Conservation (phyloP, 2,113 vertebrate genomes). For the Plectropomus leopardus region DNA sequence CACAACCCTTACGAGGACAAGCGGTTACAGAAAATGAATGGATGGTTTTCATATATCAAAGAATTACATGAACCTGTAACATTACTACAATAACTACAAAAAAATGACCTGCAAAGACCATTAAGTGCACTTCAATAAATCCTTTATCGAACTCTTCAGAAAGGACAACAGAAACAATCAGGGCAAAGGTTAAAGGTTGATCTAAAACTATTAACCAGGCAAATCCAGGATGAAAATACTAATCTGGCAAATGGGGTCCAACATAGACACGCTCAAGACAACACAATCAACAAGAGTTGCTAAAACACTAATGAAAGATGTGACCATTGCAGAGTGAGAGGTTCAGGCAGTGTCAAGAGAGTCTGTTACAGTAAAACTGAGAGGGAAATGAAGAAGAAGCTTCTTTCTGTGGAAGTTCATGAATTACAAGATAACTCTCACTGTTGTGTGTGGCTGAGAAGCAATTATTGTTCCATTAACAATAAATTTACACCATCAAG, state of each 20-base stretch:
- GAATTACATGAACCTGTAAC: not conserved
- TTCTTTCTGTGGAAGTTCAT: not conserved
- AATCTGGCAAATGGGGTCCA: not conserved
- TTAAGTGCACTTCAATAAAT: slow-evolving; percentile 9
- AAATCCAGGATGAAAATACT: slow-evolving; percentile 8
- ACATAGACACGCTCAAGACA: not conserved
- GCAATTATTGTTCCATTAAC: not conserved
- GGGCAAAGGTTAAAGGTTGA: not conserved
- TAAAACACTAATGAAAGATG: slow-evolving; percentile 4
- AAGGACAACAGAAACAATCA: not conserved
- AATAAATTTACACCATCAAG: not conserved
- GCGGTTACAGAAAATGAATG: too few species aligned
- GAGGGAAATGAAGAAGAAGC: not conserved
- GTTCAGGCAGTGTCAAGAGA: not conserved
- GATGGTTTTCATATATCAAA: too few species aligned
- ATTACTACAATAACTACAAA: not conserved
- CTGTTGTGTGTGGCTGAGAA: not conserved
- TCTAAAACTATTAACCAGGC: not conserved
- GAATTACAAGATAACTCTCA: not conserved
- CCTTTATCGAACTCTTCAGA: slow-evolving; percentile 6
- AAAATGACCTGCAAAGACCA: not conserved
- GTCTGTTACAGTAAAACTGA: not conserved
- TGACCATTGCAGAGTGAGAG: not conserved
- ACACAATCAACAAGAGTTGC: not conserved
- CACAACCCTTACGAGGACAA: too few species aligned